A percentile compares a stretch with the other conserved stretches of the same genome.
phyloP scores from a whole-genome alignment of 1,140 invertebrate genomes.

The Leptoteleia sp. region DNA sequence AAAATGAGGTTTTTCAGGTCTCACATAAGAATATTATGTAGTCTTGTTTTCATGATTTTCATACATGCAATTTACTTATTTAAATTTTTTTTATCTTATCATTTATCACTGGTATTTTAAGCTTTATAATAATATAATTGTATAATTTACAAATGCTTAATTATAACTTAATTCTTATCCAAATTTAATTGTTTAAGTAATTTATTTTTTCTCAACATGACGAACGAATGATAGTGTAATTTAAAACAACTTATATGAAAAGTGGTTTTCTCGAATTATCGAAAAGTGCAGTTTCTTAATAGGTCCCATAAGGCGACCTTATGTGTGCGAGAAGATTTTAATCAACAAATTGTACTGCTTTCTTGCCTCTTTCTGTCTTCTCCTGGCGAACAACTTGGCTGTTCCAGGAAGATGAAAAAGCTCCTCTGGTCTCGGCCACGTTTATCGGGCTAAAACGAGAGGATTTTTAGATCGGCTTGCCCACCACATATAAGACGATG shows the following conservation, averaged over 20 bases:
- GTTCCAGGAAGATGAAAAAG: slow-evolving; percentile 44
- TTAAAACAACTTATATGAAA: neutral
- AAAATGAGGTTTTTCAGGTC: too few species aligned
- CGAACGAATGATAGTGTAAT: too few species aligned
- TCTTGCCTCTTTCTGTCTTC: slow-evolving; percentile 35
- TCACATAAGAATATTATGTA: too few species aligned
- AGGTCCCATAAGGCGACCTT: slow-evolving; percentile 10
- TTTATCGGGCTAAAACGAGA: slow-evolving; percentile 25
- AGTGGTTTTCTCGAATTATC: neutral
- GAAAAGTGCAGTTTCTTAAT: slow-evolving; percentile 23
- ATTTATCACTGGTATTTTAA: too few species aligned
- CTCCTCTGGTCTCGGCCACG: slow-evolving; percentile 15
- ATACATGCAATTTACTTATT: too few species aligned
- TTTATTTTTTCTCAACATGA: too few species aligned
- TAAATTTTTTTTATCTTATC: too few species aligned
- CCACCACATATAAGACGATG: slow-evolving; percentile 14
- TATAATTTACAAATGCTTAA: too few species aligned
- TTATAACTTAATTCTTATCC: too few species aligned
- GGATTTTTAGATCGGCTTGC: slow-evolving; percentile 37
- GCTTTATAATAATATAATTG: too few species aligned
- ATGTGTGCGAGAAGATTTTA: slow-evolving; percentile 31
- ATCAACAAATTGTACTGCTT: slow-evolving; percentile 50
- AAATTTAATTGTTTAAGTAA: too few species aligned
- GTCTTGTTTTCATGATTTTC: too few species aligned
- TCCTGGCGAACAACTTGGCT: slow-evolving; percentile 35